These are phyloP conservation scores for Musca vetustissima DNA, from an alignment of 1,140 invertebrate genomes.

Conservation along the genomic window DNA sequence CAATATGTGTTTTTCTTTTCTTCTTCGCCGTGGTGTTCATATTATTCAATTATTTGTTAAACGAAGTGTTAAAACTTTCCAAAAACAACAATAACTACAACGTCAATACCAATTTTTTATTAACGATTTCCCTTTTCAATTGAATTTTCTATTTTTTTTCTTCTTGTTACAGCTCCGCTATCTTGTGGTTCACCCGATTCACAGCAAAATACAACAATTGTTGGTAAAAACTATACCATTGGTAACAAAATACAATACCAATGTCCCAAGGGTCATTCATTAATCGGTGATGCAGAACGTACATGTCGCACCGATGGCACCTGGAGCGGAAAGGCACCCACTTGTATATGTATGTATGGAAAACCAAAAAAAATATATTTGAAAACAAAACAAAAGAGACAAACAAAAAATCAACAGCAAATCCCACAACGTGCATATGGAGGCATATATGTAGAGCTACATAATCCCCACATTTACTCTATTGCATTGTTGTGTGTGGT, in stretches of 20 bases:
- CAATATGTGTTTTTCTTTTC: background rate
- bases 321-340: slow-evolving; percentile 77
- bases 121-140: background rate
- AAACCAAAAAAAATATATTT: slow-evolving; percentile 7
- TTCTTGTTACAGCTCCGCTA: slow-evolving; percentile 76
- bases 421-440: no score
- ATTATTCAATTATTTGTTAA: background rate
- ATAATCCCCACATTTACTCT: background rate
- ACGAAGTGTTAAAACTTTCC: slow-evolving; percentile 13
- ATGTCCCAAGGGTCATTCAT: slow-evolving; percentile 81
- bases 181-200: slow-evolving; percentile 86
- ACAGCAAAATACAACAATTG: slow-evolving; percentile 79
- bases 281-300: slow-evolving; percentile 71
- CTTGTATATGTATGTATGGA: slow-evolving; percentile 79
- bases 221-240: slow-evolving; percentile 68
- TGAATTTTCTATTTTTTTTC: background rate
- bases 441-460: no score
- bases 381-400: no score
- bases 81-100: background rate
- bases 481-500: no score
- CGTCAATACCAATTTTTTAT: background rate
- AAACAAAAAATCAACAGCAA: no score
- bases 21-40: no score
- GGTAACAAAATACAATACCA: slow-evolving; percentile 73
- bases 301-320: slow-evolving; percentile 73